These are phyloP conservation scores for Volucella inanis DNA, from an alignment of 2,888 invertebrate genomes.

Conservation along the genomic window DNA sequence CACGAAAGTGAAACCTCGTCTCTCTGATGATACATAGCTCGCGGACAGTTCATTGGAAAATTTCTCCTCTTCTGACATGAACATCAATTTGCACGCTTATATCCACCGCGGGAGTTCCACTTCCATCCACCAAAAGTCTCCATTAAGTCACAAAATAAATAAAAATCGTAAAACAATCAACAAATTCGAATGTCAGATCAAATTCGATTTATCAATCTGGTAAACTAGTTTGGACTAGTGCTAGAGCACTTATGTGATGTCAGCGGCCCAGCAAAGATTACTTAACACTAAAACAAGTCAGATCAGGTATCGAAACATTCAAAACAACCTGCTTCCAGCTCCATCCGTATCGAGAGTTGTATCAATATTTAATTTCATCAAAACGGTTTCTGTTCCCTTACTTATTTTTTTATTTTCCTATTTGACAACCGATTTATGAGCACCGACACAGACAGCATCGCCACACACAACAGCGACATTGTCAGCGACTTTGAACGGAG, in stretches of 20 bases:
- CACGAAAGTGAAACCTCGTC: conserved; percentile 37
- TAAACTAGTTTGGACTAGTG: conserved; percentile 33
- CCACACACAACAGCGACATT: too few relatives aligned
- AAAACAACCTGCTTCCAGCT: not conserved
- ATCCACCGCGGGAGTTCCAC: not conserved
- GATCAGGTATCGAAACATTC: conserved; percentile 34
- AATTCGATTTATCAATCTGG: conserved; percentile 10
- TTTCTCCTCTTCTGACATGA: conserved; percentile 38
- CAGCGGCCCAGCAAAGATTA: conserved; percentile 44
- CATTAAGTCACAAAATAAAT: not conserved
- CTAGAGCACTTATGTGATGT: conserved; percentile 22
- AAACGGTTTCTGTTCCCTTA: not conserved
- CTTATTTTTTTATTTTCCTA: not conserved
- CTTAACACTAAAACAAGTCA: conserved; percentile 52
- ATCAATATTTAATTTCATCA: conserved; percentile 31
- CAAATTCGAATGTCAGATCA: conserved; percentile 16
- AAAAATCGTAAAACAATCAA: not conserved
- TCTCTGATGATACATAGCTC: not conserved
- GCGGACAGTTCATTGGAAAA: conserved; percentile 17
- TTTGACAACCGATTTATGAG: conserved; percentile 18
- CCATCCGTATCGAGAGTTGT: not conserved
- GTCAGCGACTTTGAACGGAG: conserved; percentile 33
- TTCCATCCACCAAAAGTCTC: not conserved
- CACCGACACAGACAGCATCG: conserved; percentile 13
- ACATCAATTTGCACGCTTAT: conserved; percentile 42